Percentiles rank a stretch among this genome's conserved stretches.
Evolutionary conservation across 1,140 invertebrate species (phyloP).

Genomic region (Pseudomyrmex pallidus): DNA sequence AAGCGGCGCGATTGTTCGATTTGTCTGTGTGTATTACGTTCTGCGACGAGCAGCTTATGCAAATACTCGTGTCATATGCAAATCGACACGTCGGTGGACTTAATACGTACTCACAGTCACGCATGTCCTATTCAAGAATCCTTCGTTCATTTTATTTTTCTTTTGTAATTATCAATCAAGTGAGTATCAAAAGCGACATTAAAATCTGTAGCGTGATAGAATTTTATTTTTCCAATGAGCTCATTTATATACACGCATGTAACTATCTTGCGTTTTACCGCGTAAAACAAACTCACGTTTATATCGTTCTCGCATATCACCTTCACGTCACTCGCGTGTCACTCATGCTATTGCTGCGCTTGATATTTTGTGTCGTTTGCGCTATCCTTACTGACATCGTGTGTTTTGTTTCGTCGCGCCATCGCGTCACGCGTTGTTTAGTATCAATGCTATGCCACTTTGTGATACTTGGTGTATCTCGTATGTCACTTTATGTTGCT

Average conservation of each 20-base stretch:
- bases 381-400: slow-evolving; percentile 36
- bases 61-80: slow-evolving; percentile 49
- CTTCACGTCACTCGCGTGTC: slow-evolving; percentile 42
- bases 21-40: slow-evolving; percentile 48
- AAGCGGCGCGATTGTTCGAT: slow-evolving; percentile 58
- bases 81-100: slow-evolving; percentile 29
- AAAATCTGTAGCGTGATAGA: background rate
- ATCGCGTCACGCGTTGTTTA: slow-evolving; percentile 55
- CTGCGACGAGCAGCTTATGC: slow-evolving; percentile 37
- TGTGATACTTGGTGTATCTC: slow-evolving; percentile 55
- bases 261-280: background rate
- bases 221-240: background rate
- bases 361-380: slow-evolving; percentile 47
- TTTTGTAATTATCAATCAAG: slow-evolving; percentile 33
- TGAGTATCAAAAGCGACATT: no score
- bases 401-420: slow-evolving; percentile 40
- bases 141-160: slow-evolving; percentile 25
- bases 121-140: slow-evolving; percentile 30
- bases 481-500: slow-evolving; percentile 57
- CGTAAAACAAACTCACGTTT: slow-evolving; percentile 30
- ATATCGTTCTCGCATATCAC: slow-evolving; percentile 33
- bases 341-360: slow-evolving; percentile 40
- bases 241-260: background rate
- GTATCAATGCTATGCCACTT: slow-evolving; percentile 59
- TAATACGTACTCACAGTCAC: slow-evolving; percentile 44